A percentile compares a stretch with the other conserved stretches of the same genome.
phyloP scores from a whole-genome alignment of 2,113 vertebrate genomes.

The Pseudorasbora parva region DNA sequence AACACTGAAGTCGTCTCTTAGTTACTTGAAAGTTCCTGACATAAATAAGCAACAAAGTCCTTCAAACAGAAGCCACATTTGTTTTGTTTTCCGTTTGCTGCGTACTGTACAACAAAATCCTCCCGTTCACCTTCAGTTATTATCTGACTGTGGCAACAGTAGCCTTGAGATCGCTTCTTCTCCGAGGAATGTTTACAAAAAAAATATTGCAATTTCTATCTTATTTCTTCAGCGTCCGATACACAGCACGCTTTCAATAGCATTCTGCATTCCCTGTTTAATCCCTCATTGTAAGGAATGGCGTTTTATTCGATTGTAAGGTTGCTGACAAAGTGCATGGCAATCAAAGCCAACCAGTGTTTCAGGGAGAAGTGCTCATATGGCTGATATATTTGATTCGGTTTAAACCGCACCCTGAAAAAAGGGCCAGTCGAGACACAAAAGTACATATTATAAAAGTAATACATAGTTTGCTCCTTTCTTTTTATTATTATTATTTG shows the following conservation, averaged over 20 bases:
- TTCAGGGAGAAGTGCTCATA: conserved; percentile 59
- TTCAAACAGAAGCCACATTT: conserved; percentile 60
- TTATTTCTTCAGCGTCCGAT: conserved; percentile 11
- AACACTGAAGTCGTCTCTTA: conserved; percentile 45
- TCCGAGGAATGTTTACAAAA: conserved; percentile 75
- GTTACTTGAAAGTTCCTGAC: conserved; percentile 47
- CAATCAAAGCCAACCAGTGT: conserved; percentile 49
- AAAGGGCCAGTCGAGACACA: conserved; percentile 66
- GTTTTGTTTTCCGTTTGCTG: conserved; percentile 61
- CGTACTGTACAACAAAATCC: conserved; percentile 67
- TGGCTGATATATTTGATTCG: conserved; percentile 52
- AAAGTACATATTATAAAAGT: conserved; percentile 52
- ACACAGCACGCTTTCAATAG: conserved; percentile 47
- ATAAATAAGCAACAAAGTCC: conserved; percentile 63
- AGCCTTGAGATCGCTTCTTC: conserved; percentile 45
- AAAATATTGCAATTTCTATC: conserved; percentile 58
- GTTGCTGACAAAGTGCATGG: conserved; percentile 60
- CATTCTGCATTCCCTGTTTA: background rate
- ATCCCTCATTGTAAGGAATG: conserved; percentile 21
- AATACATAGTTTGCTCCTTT: conserved; percentile 20
- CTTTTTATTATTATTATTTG: conserved; percentile 16
- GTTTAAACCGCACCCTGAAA: conserved; percentile 58
- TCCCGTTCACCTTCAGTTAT: background rate
- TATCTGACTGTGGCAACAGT: conserved; percentile 23
- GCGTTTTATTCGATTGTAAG: conserved; percentile 23